phyloP scores from a whole-genome alignment of 2,888 invertebrate genomes.

The Blastobasis lacticolella region DNA sequence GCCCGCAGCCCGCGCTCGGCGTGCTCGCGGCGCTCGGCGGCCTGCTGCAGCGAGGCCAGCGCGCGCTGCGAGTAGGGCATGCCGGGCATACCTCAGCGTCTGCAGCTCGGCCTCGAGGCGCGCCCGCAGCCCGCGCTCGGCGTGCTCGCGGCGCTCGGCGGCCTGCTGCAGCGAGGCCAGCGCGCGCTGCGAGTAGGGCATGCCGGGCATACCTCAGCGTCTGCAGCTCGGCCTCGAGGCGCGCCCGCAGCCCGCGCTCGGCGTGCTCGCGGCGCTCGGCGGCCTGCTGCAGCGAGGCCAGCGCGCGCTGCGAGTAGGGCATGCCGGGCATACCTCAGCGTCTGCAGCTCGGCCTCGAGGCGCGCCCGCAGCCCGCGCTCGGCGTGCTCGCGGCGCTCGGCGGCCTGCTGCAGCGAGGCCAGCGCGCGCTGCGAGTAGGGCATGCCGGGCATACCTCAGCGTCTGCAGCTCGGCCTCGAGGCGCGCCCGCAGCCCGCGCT shows the following conservation, averaged over 20 bases:
- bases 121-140: constrained; percentile 86
- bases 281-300: constrained; percentile 86
- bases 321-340: constrained; percentile 21
- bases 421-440: constrained; percentile 79
- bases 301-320: constrained; percentile 77
- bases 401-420: constrained; percentile 86
- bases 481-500: constrained; percentile 87
- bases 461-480: constrained; percentile 88
- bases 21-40: constrained; percentile 88
- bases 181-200: constrained; percentile 77
- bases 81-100: constrained; percentile 31
- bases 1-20: constrained; percentile 88
- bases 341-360: constrained; percentile 87
- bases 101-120: constrained; percentile 90
- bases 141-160: constrained; percentile 88
- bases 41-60: constrained; percentile 85
- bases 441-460: background rate
- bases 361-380: constrained; percentile 89
- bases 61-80: constrained; percentile 78
- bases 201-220: constrained; percentile 31
- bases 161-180: constrained; percentile 87
- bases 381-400: constrained; percentile 88
- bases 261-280: constrained; percentile 90
- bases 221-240: constrained; percentile 88
- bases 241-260: constrained; percentile 87